phyloP scores from a whole-genome alignment of 2,797 vertebrate species.

The Silurus aristotelis region DNA sequence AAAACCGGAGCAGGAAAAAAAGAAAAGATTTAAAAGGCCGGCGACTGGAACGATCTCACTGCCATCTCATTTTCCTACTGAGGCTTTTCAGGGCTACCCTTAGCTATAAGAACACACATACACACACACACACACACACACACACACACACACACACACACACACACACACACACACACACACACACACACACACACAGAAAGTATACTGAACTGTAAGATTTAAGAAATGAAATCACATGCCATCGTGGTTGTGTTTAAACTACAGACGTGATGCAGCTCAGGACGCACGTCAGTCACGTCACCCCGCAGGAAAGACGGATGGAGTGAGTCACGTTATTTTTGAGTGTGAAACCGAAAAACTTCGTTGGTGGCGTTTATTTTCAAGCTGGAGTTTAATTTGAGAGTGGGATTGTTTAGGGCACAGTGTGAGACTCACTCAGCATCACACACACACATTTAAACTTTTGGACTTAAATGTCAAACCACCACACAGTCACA shows the following conservation, averaged over 20 bases:
- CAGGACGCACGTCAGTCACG: background rate
- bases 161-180: background rate
- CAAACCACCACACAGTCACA: constrained; percentile 52
- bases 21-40: constrained; percentile 69
- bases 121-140: constrained; percentile 9
- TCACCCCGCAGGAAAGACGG: constrained; percentile 63
- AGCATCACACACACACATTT: constrained; percentile 80
- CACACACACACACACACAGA: background rate
- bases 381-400: constrained; percentile 67
- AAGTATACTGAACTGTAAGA: background rate
- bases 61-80: constrained; percentile 68
- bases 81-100: constrained; percentile 47
- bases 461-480: constrained; percentile 59
- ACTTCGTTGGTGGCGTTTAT: constrained; percentile 80
- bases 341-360: constrained; percentile 59
- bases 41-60: constrained; percentile 62
- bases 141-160: constrained; percentile 28
- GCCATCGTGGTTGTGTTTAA: background rate
- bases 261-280: background rate
- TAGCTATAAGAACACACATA: constrained; percentile 30
- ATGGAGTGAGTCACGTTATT: constrained; percentile 67
- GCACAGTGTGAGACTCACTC: constrained; percentile 62
- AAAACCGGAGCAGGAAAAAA: constrained; percentile 60
- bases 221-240: background rate
- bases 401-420: constrained; percentile 71